Conservation (phyloP, 2,797 vertebrate species). For the Poeciliopsis presidionis region DNA sequence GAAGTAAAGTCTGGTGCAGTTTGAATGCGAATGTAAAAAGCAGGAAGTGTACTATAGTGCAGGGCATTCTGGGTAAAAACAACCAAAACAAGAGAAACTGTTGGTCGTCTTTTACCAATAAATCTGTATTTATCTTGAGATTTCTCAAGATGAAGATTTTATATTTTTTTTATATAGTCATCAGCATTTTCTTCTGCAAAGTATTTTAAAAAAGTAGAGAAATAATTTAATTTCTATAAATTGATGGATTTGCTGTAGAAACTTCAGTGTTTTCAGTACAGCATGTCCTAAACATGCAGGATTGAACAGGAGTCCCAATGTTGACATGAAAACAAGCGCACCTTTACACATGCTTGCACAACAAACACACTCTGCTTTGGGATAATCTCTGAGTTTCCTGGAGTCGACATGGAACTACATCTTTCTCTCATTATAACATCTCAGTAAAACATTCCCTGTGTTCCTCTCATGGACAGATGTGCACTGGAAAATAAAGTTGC, state of each 20-base stretch:
- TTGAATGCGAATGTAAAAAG: neutral
- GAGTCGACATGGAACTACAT: slow-evolving; percentile 9
- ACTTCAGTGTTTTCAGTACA: slow-evolving; percentile 3
- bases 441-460: slow-evolving; percentile 21
- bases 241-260: slow-evolving; percentile 31
- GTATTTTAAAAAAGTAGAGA: neutral
- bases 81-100: neutral
- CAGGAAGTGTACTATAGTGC: neutral
- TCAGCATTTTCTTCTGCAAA: neutral
- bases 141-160: neutral
- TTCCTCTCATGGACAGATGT: slow-evolving; percentile 29
- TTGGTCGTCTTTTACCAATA: neutral
- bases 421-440: slow-evolving; percentile 10
- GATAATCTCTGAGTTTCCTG: slow-evolving; percentile 68
- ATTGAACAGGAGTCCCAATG: slow-evolving; percentile 42
- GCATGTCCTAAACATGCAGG: slow-evolving; percentile 29
- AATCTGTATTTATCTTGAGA: neutral
- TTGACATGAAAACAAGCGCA: slow-evolving; percentile 67
- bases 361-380: slow-evolving; percentile 48
- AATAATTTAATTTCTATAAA: neutral
- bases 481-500: slow-evolving; percentile 15
- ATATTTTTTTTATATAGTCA: neutral
- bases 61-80: neutral
- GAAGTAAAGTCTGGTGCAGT: no score
- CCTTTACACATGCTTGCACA: slow-evolving; percentile 55